Base-by-base conservation (phyloP, 2,113 vertebrate genomes). In the Dasypus novemcinctus region DNA sequence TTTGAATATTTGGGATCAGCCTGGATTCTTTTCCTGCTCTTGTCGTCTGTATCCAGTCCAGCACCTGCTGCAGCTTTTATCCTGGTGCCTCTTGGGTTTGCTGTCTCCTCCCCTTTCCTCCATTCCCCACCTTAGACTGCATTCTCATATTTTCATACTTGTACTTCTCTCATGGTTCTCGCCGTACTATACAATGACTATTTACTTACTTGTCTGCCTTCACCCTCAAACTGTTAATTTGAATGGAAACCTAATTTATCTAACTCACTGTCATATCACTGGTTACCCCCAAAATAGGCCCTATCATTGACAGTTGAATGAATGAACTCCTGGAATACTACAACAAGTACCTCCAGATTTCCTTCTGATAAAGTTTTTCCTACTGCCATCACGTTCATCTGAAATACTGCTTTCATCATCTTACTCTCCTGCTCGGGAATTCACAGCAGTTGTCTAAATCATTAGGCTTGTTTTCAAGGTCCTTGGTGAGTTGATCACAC, bases 171-270 rank as follows among this genome's bases (percentile, higher is more conserved):
- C 25, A 0, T 12, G 52, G 5, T 25, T 82, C 54, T 57, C 74
- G 49, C 84, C 75, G 20, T 68, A 33, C n/a, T 20, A 15, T 27
- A 18, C 29, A 2, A 10, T 71, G 29, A 21, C 41, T 75, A 31
- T 38, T 78, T 23, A 31, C 21, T 71, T 23, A 49, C 52, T 63
- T 43, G 20, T 33, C 59, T 80, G 18, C 23, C 57, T 82, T 83
- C 31, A 59, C 82, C 57, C 54, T 36, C 71, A 63, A 83, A n/a
- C 38, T 25, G 2, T 63, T 43, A 49, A 20, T 52, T 61, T 87
- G 59, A 82, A 87, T 33, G 91, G 59, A 91, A 96, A 78, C 46
- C 61, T 25, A 7, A 18, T 80, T 85, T 90, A 96, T 54, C 14
- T 14, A 68, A 57, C 7, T 91, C 57, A 9, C 27, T 63, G 1